These are phyloP conservation scores for Pyrgilauda ruficollis DNA, from an alignment of 2,113 vertebrate genomes.

Conservation along the genomic window DNA sequence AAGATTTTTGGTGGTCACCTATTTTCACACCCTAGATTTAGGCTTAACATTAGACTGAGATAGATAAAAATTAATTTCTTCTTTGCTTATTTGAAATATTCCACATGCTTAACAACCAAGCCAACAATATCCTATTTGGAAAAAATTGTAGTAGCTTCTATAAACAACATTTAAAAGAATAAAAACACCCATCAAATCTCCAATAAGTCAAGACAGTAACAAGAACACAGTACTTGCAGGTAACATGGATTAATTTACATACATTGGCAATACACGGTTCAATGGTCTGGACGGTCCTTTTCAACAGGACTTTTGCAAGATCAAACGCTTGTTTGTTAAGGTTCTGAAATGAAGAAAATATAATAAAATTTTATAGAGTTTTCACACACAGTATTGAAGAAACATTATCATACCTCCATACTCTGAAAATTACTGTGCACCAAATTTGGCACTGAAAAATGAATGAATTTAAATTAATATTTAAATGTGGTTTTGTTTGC, in stretches of 20 bases:
- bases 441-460: background rate
- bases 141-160: background rate
- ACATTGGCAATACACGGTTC: slow-evolving; percentile 98
- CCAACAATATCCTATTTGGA: background rate
- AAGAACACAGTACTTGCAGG: background rate
- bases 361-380: background rate
- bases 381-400: background rate
- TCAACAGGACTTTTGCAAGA: slow-evolving; percentile 93
- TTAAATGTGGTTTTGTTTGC: background rate
- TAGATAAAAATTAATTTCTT: background rate
- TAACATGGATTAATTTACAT: slow-evolving; percentile 59
- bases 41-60: background rate
- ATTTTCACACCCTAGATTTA: background rate
- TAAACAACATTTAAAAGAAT: background rate
- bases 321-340: slow-evolving; percentile 99
- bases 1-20: background rate
- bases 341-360: slow-evolving; percentile 80
- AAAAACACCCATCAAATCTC: background rate
- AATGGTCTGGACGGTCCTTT: slow-evolving; percentile 97
- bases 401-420: background rate
- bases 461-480: background rate
- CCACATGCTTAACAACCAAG: background rate
- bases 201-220: background rate
- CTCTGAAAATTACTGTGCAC: accelerated
- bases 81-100: background rate